These are phyloP conservation scores for Choloepus didactylus DNA, from an alignment of 2,797 vertebrate species.

Conservation along the genomic window DNA sequence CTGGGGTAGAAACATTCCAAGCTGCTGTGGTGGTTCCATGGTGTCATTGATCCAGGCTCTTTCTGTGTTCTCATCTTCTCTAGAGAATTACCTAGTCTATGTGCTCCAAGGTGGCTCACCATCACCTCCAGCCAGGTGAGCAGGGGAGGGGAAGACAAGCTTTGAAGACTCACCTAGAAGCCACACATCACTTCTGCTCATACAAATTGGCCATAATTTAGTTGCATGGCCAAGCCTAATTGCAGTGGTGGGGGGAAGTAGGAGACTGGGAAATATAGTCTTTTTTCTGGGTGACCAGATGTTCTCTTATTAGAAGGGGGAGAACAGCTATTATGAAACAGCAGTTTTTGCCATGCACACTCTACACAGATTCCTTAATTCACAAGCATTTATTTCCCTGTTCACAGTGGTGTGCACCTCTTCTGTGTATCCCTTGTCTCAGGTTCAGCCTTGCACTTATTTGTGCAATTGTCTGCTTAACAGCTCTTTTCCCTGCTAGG, in stretches of 20 bases:
- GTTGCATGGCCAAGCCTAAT: not conserved
- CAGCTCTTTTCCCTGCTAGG: not conserved
- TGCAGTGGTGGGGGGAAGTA: not conserved
- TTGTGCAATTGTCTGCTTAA: not conserved
- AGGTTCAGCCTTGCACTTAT: not conserved
- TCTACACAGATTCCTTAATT: too few relatives aligned
- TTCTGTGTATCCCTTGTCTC: not conserved
- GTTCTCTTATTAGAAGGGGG: not conserved
- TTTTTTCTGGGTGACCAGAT: not conserved
- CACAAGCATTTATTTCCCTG: not conserved
- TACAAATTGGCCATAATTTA: rapidly evolving
- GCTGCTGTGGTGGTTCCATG: not conserved
- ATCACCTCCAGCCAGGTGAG: not conserved
- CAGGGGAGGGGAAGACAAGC: not conserved
- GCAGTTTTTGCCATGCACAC: too few relatives aligned
- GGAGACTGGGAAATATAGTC: not conserved
- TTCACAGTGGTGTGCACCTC: not conserved
- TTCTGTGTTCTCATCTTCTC: not conserved
- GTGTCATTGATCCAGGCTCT: not conserved
- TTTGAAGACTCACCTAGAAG: not conserved
- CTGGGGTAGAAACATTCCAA: not conserved
- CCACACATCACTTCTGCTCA: not conserved
- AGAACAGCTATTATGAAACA: not conserved
- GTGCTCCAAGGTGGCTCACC: not conserved
- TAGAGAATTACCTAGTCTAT: not conserved